Percentiles rank a stretch among this genome's conserved stretches.
Evolutionary conservation across 2,797 vertebrate species (phyloP).

Genomic region (Ptychobarbus kaznakovi): DNA sequence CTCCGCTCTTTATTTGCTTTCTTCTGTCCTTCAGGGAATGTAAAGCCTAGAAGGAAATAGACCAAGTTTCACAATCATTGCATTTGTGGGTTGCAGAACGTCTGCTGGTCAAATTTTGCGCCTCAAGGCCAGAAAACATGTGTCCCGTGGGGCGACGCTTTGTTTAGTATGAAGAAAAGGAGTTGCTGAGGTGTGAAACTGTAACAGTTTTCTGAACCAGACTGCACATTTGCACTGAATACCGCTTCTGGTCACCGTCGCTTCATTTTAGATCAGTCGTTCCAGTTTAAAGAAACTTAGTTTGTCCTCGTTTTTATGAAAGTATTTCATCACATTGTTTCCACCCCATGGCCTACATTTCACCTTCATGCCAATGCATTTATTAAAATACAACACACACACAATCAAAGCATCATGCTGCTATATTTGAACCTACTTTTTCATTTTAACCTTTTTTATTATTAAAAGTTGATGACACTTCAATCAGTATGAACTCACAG

Average conservation of each 20-base stretch:
- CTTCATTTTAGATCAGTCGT: background rate
- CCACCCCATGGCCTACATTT: conserved; percentile 73
- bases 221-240: background rate
- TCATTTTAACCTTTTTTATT: conserved; percentile 33
- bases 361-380: conserved; percentile 49
- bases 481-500: background rate
- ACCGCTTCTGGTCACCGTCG: background rate
- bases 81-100: conserved; percentile 7
- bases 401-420: conserved; percentile 44
- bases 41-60: conserved; percentile 46
- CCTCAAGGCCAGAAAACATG: conserved; percentile 58
- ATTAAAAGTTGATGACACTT: background rate
- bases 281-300: conserved; percentile 23
- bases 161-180: conserved; percentile 35
- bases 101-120: conserved; percentile 41
- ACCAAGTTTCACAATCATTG: conserved; percentile 39
- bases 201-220: background rate
- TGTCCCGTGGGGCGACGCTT: conserved; percentile 7
- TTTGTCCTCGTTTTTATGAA: conserved; percentile 73
- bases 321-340: conserved; percentile 62
- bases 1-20: conserved; percentile 62
- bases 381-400: conserved; percentile 12
- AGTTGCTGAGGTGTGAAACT: conserved; percentile 34
- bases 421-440: conserved; percentile 48
- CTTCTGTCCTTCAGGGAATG: conserved; percentile 50